Evolutionary conservation across 2,797 vertebrate genomes (phyloP).

Genomic region (Erpetoichthys calabaricus): DNA sequence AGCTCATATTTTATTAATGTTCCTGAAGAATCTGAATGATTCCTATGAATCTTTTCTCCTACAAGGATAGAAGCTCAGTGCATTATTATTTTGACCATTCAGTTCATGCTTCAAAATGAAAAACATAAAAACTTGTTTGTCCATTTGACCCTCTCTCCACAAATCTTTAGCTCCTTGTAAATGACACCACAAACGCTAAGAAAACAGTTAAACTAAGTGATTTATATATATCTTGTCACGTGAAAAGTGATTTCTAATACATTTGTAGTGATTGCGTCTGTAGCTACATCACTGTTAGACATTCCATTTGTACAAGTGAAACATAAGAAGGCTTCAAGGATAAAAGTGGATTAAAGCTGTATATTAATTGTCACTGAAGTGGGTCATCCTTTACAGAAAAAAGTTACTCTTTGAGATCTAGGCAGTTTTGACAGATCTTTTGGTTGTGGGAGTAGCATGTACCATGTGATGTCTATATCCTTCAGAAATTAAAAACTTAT

Average conservation of each 20-base stretch:
- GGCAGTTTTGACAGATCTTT: conserved; percentile 37
- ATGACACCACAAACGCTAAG: background rate
- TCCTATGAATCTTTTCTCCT: too few relatives aligned
- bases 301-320: conserved; percentile 32
- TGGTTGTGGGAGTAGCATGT: conserved; percentile 44
- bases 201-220: conserved; percentile 29
- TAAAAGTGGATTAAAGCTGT: conserved; percentile 34
- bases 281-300: conserved; percentile 35
- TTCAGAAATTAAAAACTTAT: conserved; percentile 57
- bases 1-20: too few relatives aligned
- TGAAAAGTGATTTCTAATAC: conserved; percentile 36
- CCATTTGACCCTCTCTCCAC: too few relatives aligned
- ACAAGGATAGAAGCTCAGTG: too few relatives aligned
- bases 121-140: too few relatives aligned
- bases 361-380: conserved; percentile 36
- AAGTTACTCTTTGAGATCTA: conserved; percentile 31
- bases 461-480: conserved; percentile 62
- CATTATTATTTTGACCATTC: too few relatives aligned
- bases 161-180: too few relatives aligned
- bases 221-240: conserved; percentile 50
- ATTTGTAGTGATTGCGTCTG: conserved; percentile 20
- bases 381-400: conserved; percentile 26
- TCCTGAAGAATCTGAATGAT: too few relatives aligned
- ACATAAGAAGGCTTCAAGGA: conserved; percentile 25
- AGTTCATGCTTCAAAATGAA: too few relatives aligned